Base-by-base conservation (phyloP, 2,113 vertebrate species). In the Triplophysa dalaica region DNA sequence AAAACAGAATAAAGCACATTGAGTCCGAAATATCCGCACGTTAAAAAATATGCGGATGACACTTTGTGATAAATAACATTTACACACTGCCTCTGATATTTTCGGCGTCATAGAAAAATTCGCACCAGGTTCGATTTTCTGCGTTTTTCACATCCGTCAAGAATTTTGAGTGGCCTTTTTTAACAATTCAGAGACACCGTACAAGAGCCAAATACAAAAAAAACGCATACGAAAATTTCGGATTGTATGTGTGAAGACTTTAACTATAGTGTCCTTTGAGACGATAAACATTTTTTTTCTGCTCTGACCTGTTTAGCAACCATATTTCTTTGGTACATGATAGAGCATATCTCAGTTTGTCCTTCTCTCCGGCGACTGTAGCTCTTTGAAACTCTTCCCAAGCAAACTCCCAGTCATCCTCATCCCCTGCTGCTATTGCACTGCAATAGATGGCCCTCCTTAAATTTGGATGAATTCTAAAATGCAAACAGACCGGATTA, bases 271-370 rank as follows among this genome's bases (percentile, higher is more conserved):
- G 22, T 4, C 9, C 2, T 2, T 29, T 75, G 22, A 45, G 16
- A 26, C 62, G 21, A 9, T 11, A 6, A 48, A 26, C 41, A 13
- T 8, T 38, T 38, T 33, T 19, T 7, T 17, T 4, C 5, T 22
- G 12, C 58, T 13, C 83, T 87, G 82, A 98, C 98, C 96, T 94
- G 87, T 88, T 94, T 24, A 99, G 93, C 79, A 98, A 91, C 96
- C 95, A 98, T 77, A 94, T 84, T 0, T 91, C 13, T 4, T 33
- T 90, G 88, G 94, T 95, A 89, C 98, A 99, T 75, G 95, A 48
- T 66, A 99, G 89, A 0, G 92, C 96, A 0, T 76, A 0, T 1
- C 93, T 90, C 54, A 98, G 93, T 60, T 94, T 95, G 33, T 95
- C 93, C 0, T 89, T 94, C 84, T 98, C 97, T 0, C 92, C 91